phyloP scores from a whole-genome alignment of 92 coral and sea anemone species.

The Heteractis magnifica region DNA sequence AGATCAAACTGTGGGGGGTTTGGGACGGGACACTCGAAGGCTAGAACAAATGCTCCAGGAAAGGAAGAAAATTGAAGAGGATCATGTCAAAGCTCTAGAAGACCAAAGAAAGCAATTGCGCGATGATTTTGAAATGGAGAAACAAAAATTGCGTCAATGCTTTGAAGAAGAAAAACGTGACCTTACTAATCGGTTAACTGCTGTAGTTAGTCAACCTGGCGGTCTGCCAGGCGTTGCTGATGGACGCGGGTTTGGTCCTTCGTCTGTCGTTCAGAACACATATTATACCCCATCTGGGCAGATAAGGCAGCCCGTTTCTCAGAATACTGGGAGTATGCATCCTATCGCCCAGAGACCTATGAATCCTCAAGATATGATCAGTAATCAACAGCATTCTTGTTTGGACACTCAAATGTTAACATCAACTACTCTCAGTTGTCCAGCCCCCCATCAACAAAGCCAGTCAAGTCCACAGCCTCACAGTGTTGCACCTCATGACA shows the following conservation, averaged over 20 bases:
- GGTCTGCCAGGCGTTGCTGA: neutral
- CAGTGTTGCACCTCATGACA: too few species aligned
- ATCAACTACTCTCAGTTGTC: neutral
- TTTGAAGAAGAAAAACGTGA: slow-evolving; percentile 53
- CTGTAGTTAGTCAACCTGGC: neutral
- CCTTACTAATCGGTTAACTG: slow-evolving; percentile 21
- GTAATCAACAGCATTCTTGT: neutral
- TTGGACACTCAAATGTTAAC: neutral
- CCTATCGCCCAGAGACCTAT: neutral
- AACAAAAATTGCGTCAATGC: slow-evolving; percentile 37
- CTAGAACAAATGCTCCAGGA: slow-evolving; percentile 53
- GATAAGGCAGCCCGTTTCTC: neutral
- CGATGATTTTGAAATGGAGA: slow-evolving; percentile 54
- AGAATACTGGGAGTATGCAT: neutral
- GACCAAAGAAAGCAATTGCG: slow-evolving; percentile 55
- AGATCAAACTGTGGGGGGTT: slow-evolving; percentile 37
- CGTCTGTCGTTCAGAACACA: neutral
- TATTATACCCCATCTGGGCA: slow-evolving; percentile 11
- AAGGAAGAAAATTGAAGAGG: slow-evolving; percentile 49
- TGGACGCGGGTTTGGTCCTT: neutral
- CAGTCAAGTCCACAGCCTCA: slow-evolving; percentile 3
- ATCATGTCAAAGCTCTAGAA: slow-evolving; percentile 36
- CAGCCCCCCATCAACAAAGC: slow-evolving; percentile 2
- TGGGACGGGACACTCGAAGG: slow-evolving; percentile 60
- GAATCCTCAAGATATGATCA: neutral